These are phyloP conservation scores for Macroteleia sp. DNA, from an alignment of 2,888 invertebrate species.

Conservation along the genomic window DNA sequence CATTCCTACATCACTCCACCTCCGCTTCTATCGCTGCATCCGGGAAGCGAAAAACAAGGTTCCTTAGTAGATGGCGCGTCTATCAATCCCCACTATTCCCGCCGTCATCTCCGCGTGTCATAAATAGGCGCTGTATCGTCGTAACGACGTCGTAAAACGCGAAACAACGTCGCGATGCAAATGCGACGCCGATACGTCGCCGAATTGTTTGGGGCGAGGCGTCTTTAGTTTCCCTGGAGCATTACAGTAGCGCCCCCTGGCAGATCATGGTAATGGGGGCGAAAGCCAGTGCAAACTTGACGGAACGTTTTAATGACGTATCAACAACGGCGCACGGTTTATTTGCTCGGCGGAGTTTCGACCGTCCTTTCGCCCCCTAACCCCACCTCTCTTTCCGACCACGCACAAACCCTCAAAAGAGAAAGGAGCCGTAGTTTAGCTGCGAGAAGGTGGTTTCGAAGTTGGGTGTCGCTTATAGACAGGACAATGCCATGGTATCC, in stretches of 20 bases:
- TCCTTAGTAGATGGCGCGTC: conserved; percentile 8
- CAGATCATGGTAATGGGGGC: not conserved
- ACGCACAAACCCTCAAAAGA: conserved; percentile 2
- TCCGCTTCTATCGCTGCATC: not conserved
- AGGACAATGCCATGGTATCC: conserved; percentile 76
- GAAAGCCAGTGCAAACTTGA: conserved; percentile 23
- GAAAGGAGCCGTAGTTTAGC: conserved; percentile 35
- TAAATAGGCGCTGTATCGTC: conserved; percentile 37
- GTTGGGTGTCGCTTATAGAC: conserved; percentile 65
- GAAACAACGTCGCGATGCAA: conserved; percentile 47
- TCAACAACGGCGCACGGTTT: conserved; percentile 24
- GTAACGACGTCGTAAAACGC: conserved; percentile 47
- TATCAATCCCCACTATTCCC: not conserved
- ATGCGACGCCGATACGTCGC: conserved; percentile 44
- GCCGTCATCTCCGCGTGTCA: conserved; percentile 17
- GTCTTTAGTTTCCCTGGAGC: too few species aligned
- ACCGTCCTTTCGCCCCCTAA: not conserved
- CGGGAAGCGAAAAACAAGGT: conserved; percentile 3
- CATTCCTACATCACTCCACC: conserved; percentile 8
- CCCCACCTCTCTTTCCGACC: too few species aligned
- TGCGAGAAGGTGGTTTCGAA: conserved; percentile 50
- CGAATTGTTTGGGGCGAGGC: conserved; percentile 24
- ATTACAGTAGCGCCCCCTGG: not conserved
- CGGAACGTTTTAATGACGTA: conserved; percentile 53
- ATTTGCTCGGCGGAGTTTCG: conserved; percentile 17